A percentile compares a stretch with the other conserved stretches of the same genome.
phyloP scores from a whole-genome alignment of 1,140 invertebrate species.

The Lethrus apterus region DNA sequence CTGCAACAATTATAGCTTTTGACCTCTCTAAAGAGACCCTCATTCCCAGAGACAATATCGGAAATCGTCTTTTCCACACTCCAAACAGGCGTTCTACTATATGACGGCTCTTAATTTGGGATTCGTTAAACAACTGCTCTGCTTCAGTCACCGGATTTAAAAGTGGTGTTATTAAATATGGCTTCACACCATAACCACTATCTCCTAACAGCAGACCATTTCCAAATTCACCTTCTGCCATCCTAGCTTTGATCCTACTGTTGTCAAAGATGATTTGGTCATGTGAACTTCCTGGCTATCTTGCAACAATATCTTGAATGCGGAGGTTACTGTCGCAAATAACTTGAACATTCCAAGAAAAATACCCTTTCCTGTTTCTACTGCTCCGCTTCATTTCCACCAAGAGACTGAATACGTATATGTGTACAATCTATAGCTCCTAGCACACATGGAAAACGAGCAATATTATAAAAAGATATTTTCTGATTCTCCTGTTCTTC shows the following conservation, averaged over 20 bases:
- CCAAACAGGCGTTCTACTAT: conserved; percentile 35
- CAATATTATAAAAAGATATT: conserved; percentile 31
- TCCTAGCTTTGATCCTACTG: conserved; percentile 12
- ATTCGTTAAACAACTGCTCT: conserved; percentile 31
- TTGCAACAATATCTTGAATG: conserved; percentile 1
- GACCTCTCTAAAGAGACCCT: conserved; percentile 28
- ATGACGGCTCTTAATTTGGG: conserved; percentile 36
- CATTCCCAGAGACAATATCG: conserved; percentile 27
- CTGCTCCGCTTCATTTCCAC: conserved; percentile 31
- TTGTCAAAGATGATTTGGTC: conserved; percentile 12
- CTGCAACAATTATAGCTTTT: conserved; percentile 33
- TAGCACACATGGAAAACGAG: conserved; percentile 31
- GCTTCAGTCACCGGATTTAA: conserved; percentile 22
- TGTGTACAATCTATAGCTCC: conserved; percentile 37
- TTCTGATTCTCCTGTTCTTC: too few species aligned
- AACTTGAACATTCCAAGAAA: background rate
- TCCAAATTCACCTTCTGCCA: conserved; percentile 4
- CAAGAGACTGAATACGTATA: conserved; percentile 21
- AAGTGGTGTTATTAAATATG: conserved; percentile 31
- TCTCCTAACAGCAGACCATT: conserved; percentile 10
- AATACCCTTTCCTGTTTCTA: conserved; percentile 26
- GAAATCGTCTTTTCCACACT: conserved; percentile 34
- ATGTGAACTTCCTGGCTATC: background rate
- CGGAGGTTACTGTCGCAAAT: background rate
- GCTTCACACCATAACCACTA: conserved; percentile 16